A percentile compares a stretch with the other conserved stretches of the same genome.
Evolutionary conservation across 2,888 invertebrate species (phyloP).

Genomic region (Pristionchus fissidentatus): DNA sequence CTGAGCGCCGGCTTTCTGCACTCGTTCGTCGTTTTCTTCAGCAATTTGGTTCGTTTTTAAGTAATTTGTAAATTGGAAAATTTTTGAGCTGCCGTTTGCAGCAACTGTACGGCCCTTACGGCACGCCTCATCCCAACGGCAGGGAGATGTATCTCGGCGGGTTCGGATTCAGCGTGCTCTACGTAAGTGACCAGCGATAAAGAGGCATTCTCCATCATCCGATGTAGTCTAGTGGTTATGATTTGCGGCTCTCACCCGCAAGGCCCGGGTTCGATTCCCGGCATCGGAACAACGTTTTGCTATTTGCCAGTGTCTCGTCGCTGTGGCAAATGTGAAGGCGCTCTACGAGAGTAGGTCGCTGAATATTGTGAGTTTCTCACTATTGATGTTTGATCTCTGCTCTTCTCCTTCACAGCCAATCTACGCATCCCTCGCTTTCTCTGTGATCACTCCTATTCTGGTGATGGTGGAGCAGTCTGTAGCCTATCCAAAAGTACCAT

Average conservation of each 20-base stretch:
- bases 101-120: background rate
- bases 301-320: slow-evolving; percentile 40
- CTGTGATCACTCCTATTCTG: slow-evolving; percentile 11
- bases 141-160: background rate
- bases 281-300: too few relatives aligned
- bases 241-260: too few relatives aligned
- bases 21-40: slow-evolving; percentile 44
- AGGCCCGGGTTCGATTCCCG: too few relatives aligned
- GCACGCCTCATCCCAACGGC: background rate
- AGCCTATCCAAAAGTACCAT: background rate
- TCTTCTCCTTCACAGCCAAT: slow-evolving; percentile 11
- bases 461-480: slow-evolving; percentile 16
- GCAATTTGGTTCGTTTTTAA: background rate
- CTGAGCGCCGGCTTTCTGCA: slow-evolving; percentile 37
- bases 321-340: slow-evolving; percentile 49
- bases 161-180: slow-evolving; percentile 35
- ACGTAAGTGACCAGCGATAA: too few relatives aligned
- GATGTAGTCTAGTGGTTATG: background rate
- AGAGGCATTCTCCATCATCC: background rate
- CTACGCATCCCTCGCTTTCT: slow-evolving; percentile 12
- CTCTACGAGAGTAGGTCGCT: slow-evolving; percentile 49
- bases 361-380: slow-evolving; percentile 47
- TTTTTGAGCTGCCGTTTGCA: background rate
- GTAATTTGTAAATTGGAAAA: background rate
- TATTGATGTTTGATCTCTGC: background rate